Conservation (phyloP, 2,797 vertebrate genomes). For the Picus viridis region DNA sequence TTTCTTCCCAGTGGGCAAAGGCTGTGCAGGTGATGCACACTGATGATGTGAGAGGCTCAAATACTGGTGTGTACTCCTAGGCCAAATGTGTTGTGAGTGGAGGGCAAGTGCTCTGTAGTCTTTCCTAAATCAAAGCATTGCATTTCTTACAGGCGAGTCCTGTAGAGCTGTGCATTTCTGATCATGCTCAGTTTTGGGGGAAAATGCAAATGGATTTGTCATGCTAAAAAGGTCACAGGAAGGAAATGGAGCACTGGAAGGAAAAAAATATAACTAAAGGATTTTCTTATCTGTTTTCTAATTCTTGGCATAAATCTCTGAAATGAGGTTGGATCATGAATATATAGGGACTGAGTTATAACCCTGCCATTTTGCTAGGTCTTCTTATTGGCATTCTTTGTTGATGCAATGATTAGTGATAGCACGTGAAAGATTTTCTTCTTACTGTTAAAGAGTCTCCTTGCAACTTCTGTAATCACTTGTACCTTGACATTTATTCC, state of each 20-base stretch:
- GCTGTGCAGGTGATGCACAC: not conserved
- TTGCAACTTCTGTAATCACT: slow-evolving; percentile 1
- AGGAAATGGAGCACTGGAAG: not conserved
- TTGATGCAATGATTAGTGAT: not conserved
- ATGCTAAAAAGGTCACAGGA: not conserved
- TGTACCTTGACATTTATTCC: not conserved
- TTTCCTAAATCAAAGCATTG: not conserved
- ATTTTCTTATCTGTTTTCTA: not conserved
- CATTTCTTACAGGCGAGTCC: not conserved
- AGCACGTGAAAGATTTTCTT: not conserved
- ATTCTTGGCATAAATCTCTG: not conserved
- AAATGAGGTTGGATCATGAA: not conserved
- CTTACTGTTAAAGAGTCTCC: not conserved
- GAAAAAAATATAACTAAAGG: not conserved
- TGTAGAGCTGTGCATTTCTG: not conserved
- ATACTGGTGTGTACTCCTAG: not conserved
- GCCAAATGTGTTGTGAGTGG: not conserved
- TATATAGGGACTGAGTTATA: not conserved
- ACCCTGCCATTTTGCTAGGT: not conserved
- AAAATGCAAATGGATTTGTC: not conserved
- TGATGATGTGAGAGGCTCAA: not conserved
- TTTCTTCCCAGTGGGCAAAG: not conserved
- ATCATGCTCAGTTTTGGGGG: not conserved
- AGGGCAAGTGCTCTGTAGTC: not conserved
- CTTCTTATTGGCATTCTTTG: not conserved